Conservation (phyloP, 2,888 invertebrate species). For the Synanthedon andrenaeformis region DNA sequence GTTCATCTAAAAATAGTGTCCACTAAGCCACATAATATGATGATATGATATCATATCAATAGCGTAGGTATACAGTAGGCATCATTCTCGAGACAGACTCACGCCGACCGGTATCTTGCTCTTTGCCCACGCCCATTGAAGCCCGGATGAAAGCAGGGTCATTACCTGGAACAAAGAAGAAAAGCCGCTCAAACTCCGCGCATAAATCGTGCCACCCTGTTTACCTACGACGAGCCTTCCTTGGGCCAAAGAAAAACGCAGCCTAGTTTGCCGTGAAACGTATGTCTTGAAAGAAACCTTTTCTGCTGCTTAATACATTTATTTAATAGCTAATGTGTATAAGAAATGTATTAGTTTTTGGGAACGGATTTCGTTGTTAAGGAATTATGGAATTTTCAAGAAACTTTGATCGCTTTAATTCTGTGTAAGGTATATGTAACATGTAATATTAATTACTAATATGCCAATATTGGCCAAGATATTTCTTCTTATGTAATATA, state of each 20-base stretch:
- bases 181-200: conserved; percentile 58
- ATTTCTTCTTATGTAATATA: too few species aligned
- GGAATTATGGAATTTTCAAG: too few species aligned
- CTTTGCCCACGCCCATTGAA: conserved; percentile 55
- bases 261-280: conserved; percentile 41
- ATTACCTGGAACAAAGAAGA: conserved; percentile 68
- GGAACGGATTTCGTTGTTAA: too few species aligned
- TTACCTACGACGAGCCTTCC: conserved; percentile 55
- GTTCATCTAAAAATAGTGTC: too few species aligned
- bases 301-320: conserved; percentile 1
- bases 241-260: conserved; percentile 59
- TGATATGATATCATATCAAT: too few species aligned
- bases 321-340: background rate
- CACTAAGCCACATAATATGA: background rate
- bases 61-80: background rate
- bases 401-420: too few species aligned
- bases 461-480: too few species aligned
- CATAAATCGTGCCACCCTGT: conserved; percentile 63
- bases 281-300: background rate
- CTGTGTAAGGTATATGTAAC: too few species aligned
- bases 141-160: conserved; percentile 63
- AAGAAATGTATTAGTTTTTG: too few species aligned
- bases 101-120: conserved; percentile 39
- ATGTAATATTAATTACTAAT: too few species aligned
- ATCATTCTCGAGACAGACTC: conserved; percentile 18